Percentiles rank a stretch among this genome's conserved stretches.
Conservation (phyloP, 1,140 invertebrate species). For the Papilio machaon region DNA sequence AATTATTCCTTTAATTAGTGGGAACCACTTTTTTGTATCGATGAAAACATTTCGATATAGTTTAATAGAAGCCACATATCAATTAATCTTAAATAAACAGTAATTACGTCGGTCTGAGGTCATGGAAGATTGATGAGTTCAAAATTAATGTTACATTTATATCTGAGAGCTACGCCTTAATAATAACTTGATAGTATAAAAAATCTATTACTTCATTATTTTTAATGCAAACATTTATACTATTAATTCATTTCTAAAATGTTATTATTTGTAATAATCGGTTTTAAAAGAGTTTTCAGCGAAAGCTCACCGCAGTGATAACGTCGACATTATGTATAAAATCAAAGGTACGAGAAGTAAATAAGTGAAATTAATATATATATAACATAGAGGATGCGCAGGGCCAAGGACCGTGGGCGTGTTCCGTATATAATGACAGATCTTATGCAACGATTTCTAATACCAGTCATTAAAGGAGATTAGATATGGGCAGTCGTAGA, state of each 20-base stretch:
- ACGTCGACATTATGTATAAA: neutral
- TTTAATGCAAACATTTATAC: neutral
- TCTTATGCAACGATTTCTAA: slow-evolving; percentile 38
- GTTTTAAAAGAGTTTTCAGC: neutral
- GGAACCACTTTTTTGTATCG: slow-evolving; percentile 1
- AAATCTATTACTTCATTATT: slow-evolving; percentile 35
- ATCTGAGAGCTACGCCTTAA: slow-evolving; percentile 46
- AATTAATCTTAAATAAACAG: slow-evolving; percentile 65
- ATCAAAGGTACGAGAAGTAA: slow-evolving; percentile 7
- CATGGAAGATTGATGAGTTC: slow-evolving; percentile 67
- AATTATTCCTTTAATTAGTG: slow-evolving; percentile 4
- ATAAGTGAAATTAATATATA: slow-evolving; percentile 27
- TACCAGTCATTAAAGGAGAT: slow-evolving; percentile 38
- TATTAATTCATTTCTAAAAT: neutral
- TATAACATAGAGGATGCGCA: slow-evolving; percentile 22
- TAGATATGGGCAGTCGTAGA: slow-evolving; percentile 35
- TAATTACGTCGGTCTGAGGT: slow-evolving; percentile 56
- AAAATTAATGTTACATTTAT: slow-evolving; percentile 57
- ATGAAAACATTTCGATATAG: slow-evolving; percentile 39
- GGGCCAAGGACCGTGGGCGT: slow-evolving; percentile 37
- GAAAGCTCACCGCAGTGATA: neutral
- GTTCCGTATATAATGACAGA: slow-evolving; percentile 39
- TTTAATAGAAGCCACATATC: slow-evolving; percentile 53
- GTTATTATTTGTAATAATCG: no score
- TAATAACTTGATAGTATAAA: slow-evolving; percentile 48